Percentiles rank a stretch among this genome's conserved stretches.
These are phyloP conservation scores for Choristoneura fumiferana DNA, from an alignment of 1,140 invertebrate genomes.

Conservation along the genomic window DNA sequence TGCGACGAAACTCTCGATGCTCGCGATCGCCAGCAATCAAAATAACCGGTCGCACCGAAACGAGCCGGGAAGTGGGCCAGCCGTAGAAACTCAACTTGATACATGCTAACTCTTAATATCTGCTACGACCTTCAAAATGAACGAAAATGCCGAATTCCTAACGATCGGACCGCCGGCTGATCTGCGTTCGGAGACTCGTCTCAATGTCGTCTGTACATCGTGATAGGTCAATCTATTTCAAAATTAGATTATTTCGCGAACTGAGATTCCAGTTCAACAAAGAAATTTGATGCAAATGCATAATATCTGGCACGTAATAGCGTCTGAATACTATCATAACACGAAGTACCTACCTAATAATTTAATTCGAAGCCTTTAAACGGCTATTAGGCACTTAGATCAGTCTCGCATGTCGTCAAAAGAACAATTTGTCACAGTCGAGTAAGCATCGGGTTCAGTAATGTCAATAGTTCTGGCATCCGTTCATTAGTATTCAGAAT, in stretches of 20 bases:
- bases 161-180: neutral
- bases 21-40: slow-evolving; percentile 38
- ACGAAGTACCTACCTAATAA: neutral
- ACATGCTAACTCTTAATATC: slow-evolving; percentile 22
- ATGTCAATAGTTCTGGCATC: slow-evolving; percentile 14
- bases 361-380: slow-evolving; percentile 5
- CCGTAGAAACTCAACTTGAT: slow-evolving; percentile 51
- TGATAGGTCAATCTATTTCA: slow-evolving; percentile 16
- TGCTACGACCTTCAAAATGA: slow-evolving; percentile 52
- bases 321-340: neutral
- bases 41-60: slow-evolving; percentile 43
- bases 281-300: neutral
- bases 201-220: slow-evolving; percentile 7
- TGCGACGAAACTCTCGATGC: slow-evolving; percentile 30
- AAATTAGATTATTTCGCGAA: neutral
- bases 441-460: slow-evolving; percentile 5
- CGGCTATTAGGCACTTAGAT: neutral
- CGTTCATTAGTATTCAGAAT: slow-evolving; percentile 16
- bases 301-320: neutral
- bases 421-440: slow-evolving; percentile 15
- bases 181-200: neutral
- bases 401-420: neutral
- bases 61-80: slow-evolving; percentile 50
- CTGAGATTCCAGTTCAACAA: neutral
- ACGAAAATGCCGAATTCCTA: slow-evolving; percentile 37